Base-by-base conservation (phyloP, 2,888 invertebrate species). In the Nomada goodeniana region DNA sequence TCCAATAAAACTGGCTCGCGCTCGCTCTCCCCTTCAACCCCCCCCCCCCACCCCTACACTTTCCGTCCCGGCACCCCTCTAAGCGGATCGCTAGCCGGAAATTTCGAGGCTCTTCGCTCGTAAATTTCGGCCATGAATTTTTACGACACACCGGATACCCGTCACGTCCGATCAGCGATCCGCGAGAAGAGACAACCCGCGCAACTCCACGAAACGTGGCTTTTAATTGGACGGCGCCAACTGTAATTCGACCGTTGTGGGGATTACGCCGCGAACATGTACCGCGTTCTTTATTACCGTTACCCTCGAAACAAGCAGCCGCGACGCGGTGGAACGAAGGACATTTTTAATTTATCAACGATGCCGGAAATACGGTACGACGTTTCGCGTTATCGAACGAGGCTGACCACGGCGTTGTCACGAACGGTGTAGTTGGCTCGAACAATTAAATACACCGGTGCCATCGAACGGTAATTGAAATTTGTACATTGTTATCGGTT, bases 121-220 rank as follows among this genome's bases (percentile, higher is more conserved):
- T 89, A 89, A 89, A 87, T 86, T 89, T 86, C 78, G 75, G 15
- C 73, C 87, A 85, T 89, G 86, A 88, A 89, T 89, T 89, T 89
- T 89, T 89, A 89, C 86, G 87, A 81, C 67, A 57, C 23, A 1
- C 59, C 50, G 71, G 65, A 61, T 75, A 68, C 75, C 68, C 42
- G 82, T 83, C 79, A 80, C 79, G 72, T 77, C 76, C 80, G 76
- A 70, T 80, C 76, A 76, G 65, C 74, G 64, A 69, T 55, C 52
- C 57, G 80, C 47, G 68, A 70, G 42, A 70, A 36, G 23, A 52
- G 57, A 47, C 44, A 47, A 44, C 20, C 15, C 20, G 3, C 15
- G 9, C 5, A 9, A 23, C 18, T 69, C 10, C 60, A n/a, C 13
- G 23, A 42, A 68, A 42, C 23, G 42, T 13, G 10, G 44, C 36